Base-by-base conservation (phyloP, 2,797 vertebrate species). In the Lacerta bilineata region DNA sequence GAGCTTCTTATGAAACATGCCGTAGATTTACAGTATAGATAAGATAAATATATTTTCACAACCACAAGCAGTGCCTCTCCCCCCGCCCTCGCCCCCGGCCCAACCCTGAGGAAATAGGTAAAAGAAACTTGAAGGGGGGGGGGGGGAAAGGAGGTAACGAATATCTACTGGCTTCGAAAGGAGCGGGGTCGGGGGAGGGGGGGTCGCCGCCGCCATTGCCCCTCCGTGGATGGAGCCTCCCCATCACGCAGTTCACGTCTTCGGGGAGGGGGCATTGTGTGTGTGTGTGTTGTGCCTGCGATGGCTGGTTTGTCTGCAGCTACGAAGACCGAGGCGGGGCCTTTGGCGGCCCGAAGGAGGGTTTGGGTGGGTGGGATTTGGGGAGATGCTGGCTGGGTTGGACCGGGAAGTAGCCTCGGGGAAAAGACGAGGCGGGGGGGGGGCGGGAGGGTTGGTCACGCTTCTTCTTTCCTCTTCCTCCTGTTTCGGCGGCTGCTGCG, bases 81-180 rank as follows among this genome's bases (percentile, higher is more conserved):
- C 87, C n/a, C 39, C 39, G 23, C 41, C 75, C 36, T 17, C 10
- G 55, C 61, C 81, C 43, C 82, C 10, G 55, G 43, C 81, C 43
- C 82, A 75, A 29, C 29, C 27, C 83, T 6, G 68, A 39, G 83
- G 87, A 89, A 61, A 74, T 84, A 89, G 83, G 87, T 80, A 5
- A 61, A 69, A 10, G 3, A 36, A 71, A 20, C 66, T 10, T 33
- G 3, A 33, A 18, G 2, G 17, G 2, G 18, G 29, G 71, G 9
- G 46, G 43, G 9, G 46, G 43, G 69, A 33, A n/a, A 13, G 13
- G 71, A 72, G 27, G 27, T 50, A 50, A 50, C 50, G 50, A 50
- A 1, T 3, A 13, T 50, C 50, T 13, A 50, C 3, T 15, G 50
- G 50, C 50, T 50, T 50, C 0, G 11, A 4, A 2, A 1, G 13